Conservation (phyloP, 2,113 vertebrate genomes). For the Amphiprion ocellaris region DNA sequence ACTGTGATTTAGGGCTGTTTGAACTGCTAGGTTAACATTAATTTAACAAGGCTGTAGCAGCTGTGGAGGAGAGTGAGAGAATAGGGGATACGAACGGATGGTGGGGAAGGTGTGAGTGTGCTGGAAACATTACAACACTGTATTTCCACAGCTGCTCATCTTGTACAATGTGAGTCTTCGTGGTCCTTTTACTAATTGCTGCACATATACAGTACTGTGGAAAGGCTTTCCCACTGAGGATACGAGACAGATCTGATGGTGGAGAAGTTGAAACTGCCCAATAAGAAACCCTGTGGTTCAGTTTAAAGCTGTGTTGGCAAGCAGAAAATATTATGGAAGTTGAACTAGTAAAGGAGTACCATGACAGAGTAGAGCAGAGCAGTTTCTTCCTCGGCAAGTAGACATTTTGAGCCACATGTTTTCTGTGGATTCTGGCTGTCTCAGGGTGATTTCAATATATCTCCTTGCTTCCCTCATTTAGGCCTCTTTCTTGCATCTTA, state of each 20-base stretch:
- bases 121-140: background rate
- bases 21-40: slow-evolving; percentile 13
- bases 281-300: too few relatives aligned
- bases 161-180: background rate
- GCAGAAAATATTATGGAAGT: too few relatives aligned
- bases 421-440: background rate
- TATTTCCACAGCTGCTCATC: background rate
- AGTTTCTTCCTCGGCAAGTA: background rate
- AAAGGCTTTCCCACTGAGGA: too few relatives aligned
- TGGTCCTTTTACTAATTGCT: too few relatives aligned
- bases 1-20: slow-evolving; percentile 27
- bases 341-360: too few relatives aligned
- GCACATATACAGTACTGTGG: too few relatives aligned
- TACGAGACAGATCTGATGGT: too few relatives aligned
- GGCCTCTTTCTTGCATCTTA: background rate
- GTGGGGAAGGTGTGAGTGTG: background rate
- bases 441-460: too few relatives aligned
- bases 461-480: too few relatives aligned
- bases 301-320: too few relatives aligned
- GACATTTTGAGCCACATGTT: background rate
- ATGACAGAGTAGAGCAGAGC: too few relatives aligned
- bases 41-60: slow-evolving; percentile 3
- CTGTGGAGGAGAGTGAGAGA: background rate
- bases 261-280: too few relatives aligned
- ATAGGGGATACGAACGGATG: background rate